Base-by-base conservation (phyloP, 2,888 invertebrate species). In the Phortica magna region DNA sequence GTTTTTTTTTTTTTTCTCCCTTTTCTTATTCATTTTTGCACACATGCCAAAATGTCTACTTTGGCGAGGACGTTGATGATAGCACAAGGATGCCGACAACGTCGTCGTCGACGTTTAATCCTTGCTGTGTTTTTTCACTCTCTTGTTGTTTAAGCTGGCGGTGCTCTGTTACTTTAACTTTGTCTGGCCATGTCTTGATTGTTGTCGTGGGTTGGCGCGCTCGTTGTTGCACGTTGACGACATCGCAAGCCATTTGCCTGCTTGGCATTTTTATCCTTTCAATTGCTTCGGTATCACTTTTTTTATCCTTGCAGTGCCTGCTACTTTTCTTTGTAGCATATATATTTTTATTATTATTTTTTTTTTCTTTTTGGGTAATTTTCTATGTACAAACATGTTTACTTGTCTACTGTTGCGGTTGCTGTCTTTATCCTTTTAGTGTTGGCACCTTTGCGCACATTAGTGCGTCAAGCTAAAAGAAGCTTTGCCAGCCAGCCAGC, bases 311-410 rank as follows among this genome's bases (percentile, higher is more conserved):
- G 17, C 59, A 59, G 59, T 31, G 31, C 31, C 31, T 31, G 31
- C 39, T 14, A 7, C 39, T 61, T 22, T 61, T 61, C 61, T 65
- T 7, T 65, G 43, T 42, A 55, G 41, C n/a, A 59, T 59, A 7
- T 59, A 59, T 65, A 12, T 65, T 12, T 19, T 65, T 31, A 41
- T n/a, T 41, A 19, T 70, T n/a, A n/a, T n/a, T n/a, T n/a, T n/a
- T n/a, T n/a, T n/a, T n/a, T n/a, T n/a, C n/a, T 74, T 64, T 74
- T 64, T 61, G 31, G 39, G 64, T 67, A 74, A 74, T 74, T 68
- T 71, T 31, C 74, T 71, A 74, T 77, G 70, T 77, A 72, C 64
- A 53, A 67, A 71, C 74, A 70, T 77, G 77, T 77, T 77, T 68
- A 74, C 70, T 74, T 77, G 68, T 74, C 43, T 48, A 55, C 73